Conservation (phyloP, 2,113 vertebrate species). For the Sylvietta virens region DNA sequence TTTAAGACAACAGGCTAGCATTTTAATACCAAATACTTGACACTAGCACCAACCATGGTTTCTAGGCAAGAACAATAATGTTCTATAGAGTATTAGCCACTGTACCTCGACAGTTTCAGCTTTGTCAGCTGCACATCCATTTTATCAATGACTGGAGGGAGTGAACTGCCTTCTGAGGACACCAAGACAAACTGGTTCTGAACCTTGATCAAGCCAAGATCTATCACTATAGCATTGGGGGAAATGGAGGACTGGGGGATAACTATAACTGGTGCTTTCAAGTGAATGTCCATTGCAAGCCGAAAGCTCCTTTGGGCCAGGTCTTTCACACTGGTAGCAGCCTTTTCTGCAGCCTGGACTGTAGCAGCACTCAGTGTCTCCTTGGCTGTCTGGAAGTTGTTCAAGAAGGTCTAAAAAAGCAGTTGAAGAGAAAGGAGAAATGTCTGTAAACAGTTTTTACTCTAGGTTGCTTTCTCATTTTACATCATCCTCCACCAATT, state of each 20-base stretch:
- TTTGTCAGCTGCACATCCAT: conserved; percentile 87
- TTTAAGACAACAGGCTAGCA: background rate
- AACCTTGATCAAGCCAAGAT: conserved; percentile 91
- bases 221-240: conserved; percentile 80
- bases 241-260: conserved; percentile 89
- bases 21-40: background rate
- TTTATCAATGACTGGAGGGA: conserved; percentile 86
- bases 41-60: background rate
- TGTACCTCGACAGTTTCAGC: conserved; percentile 89
- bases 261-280: conserved; percentile 93
- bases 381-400: conserved; percentile 89
- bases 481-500: background rate
- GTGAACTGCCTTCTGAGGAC: conserved; percentile 59
- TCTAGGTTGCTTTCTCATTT: background rate
- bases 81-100: background rate
- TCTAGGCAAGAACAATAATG: background rate
- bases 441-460: background rate
- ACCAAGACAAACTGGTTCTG: conserved; percentile 83
- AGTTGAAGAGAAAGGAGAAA: background rate
- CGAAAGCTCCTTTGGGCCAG: conserved; percentile 92
- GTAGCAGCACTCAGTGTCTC: conserved; percentile 80
- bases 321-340: conserved; percentile 87
- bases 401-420: conserved; percentile 80
- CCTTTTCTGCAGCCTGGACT: conserved; percentile 82
- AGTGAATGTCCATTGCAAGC: conserved; percentile 79